These are phyloP conservation scores for Probaryconus sp. DNA, from an alignment of 1,140 invertebrate genomes.

Conservation along the genomic window DNA sequence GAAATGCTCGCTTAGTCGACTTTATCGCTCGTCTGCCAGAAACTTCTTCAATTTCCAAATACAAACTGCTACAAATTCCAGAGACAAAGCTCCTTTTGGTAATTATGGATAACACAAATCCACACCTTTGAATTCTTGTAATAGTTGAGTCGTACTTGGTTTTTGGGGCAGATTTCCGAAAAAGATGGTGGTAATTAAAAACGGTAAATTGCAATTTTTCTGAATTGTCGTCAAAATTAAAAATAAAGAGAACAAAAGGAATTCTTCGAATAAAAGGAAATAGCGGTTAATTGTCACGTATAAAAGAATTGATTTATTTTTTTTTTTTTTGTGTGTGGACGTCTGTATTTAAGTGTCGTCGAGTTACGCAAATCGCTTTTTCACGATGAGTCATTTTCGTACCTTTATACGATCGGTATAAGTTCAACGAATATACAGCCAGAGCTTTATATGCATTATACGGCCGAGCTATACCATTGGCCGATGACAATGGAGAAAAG, in stretches of 20 bases:
- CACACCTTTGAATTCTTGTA: too few relatives aligned
- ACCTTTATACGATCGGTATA: constrained; percentile 43
- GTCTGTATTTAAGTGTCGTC: constrained; percentile 28
- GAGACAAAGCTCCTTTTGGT: neutral
- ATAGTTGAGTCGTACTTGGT: too few relatives aligned
- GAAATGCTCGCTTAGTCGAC: constrained; percentile 3
- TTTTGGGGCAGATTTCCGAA: too few relatives aligned
- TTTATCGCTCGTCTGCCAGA: neutral
- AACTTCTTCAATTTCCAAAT: constrained; percentile 11
- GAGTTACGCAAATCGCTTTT: constrained; percentile 53
- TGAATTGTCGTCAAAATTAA: too few relatives aligned
- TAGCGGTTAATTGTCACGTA: constrained; percentile 7
- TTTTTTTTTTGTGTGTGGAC: neutral
- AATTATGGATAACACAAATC: too few relatives aligned
- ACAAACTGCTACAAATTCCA: constrained; percentile 5
- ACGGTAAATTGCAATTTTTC: too few relatives aligned
- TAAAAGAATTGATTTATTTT: constrained; percentile 1
- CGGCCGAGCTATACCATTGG: constrained; percentile 34
- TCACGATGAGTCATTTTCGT: constrained; percentile 49
- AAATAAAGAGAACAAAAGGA: too few relatives aligned
- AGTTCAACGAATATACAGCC: constrained; percentile 47
- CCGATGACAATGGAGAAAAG: constrained; percentile 47
- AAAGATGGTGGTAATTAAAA: too few relatives aligned
- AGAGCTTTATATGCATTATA: constrained; percentile 55
- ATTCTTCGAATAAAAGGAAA: constrained; percentile 36